These are phyloP conservation scores for Plumapathes pennacea DNA, from an alignment of 92 coral and sea anemone genomes.

Conservation along the genomic window DNA sequence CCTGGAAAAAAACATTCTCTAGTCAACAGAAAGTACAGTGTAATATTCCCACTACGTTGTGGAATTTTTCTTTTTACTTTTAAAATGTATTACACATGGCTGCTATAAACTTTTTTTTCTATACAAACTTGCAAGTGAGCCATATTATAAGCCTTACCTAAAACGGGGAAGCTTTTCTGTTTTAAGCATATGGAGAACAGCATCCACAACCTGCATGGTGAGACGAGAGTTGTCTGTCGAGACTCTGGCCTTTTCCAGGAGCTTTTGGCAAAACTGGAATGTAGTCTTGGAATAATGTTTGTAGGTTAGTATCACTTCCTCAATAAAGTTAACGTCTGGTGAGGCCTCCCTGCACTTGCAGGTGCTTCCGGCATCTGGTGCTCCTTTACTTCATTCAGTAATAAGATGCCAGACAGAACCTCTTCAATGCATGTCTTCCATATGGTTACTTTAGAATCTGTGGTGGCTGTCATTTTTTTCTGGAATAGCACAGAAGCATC, in stretches of 20 bases:
- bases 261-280: background rate
- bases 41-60: background rate
- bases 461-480: conserved; percentile 32
- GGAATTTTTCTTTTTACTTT: background rate
- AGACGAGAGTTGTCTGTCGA: too few relatives aligned
- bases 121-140: too few relatives aligned
- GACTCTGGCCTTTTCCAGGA: too few relatives aligned
- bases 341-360: conserved; percentile 19
- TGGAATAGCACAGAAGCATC: conserved; percentile 15
- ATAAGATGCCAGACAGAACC: conserved; percentile 14
- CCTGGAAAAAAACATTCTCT: background rate
- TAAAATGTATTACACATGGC: too few relatives aligned
- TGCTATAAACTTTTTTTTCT: too few relatives aligned
- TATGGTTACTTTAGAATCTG: conserved; percentile 20
- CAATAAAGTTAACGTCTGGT: background rate
- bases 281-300: background rate
- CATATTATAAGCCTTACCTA: too few relatives aligned
- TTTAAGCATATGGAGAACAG: too few relatives aligned
- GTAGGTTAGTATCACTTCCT: conserved; percentile 21
- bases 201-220: too few relatives aligned
- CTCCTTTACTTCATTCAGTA: conserved; percentile 17
- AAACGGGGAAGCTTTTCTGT: too few relatives aligned
- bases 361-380: conserved; percentile 13
- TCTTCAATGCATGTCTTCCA: conserved; percentile 55
- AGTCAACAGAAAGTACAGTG: conserved; percentile 4